Evolutionary conservation across 92 coral and sea anemone genomes (phyloP), one percentile per base, ranked within the genome.

Genomic region (Epizoanthus stellaris): DNA sequence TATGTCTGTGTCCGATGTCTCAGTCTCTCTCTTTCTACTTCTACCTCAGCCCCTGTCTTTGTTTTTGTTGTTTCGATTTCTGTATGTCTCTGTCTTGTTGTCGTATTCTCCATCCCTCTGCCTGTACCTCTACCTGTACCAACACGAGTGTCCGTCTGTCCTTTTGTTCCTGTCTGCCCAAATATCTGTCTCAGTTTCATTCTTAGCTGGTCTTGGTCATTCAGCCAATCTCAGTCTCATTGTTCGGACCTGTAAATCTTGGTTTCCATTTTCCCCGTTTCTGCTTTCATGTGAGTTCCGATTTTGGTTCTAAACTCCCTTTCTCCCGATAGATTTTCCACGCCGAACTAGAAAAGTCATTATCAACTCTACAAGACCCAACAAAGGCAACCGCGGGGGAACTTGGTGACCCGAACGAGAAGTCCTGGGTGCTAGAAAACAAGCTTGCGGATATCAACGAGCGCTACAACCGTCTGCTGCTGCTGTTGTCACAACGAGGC

Each of bases 391-490:
- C 86, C 6, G 91, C 86, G 4, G 88, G 84, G 42, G 91, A 83
- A 14, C 90, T 92, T 17, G 87, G 93, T 39, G 94, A 93, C 86
- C 98, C 98, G 20, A 93, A 93, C 82, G 99, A 96, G 82, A 95
- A 96, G 90, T 94, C 98, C 91, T 96, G 99, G 99, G 99, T 95
- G 67, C 98, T 96, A 88, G 99, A 96, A 61, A 96, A 95, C 90
- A 96, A 96, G 77, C 95, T 96, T 20, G 95, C 99, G 0, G 99
- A 96, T 73, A 96, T 96, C 89, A 96, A 96, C 86, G 99, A 96
- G 71, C 96, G 99, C 4, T 96, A 96, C 91, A 96, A 85, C 85
- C 93, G 95, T 70, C 94, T 96, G 73, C 83, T 96, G 49, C 82
- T 96, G 70, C 87, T 95, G 61, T 76, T 96, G 63, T 94, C 96